Evolutionary conservation across 2,888 invertebrate genomes (phyloP).

Genomic region (Cantharis lateralis): DNA sequence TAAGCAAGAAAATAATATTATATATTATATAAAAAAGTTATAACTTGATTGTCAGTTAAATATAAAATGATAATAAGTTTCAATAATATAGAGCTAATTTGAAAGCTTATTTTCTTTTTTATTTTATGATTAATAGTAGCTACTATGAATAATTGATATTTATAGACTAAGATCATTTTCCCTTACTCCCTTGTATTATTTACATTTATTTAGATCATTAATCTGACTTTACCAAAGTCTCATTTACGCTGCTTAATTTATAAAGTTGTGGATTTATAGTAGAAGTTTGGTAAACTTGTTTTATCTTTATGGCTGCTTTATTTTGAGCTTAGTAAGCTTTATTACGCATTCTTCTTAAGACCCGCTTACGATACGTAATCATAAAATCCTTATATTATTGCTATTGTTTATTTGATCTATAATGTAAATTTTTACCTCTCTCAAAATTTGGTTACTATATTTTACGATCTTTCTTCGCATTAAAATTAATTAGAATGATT

Average conservation of each 20-base stretch:
- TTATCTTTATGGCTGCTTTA: constrained; percentile 54
- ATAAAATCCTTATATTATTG: constrained; percentile 6
- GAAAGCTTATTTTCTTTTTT: background rate
- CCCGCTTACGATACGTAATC: constrained; percentile 19
- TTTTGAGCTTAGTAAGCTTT: constrained; percentile 51
- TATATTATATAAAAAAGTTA: background rate
- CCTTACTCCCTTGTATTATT: constrained; percentile 48
- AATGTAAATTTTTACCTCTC: background rate
- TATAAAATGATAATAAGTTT: background rate
- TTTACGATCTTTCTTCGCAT: background rate
- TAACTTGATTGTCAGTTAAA: background rate
- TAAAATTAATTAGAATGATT: constrained; percentile 46
- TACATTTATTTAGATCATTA: constrained; percentile 56
- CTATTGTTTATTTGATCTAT: background rate
- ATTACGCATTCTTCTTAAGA: constrained; percentile 51
- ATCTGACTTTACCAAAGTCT: constrained; percentile 57
- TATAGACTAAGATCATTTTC: constrained; percentile 29
- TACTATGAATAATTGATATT: constrained; percentile 29
- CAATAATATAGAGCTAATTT: background rate
- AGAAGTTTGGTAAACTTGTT: constrained; percentile 54
- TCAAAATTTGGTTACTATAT: constrained; percentile 37
- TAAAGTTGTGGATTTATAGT: constrained; percentile 57
- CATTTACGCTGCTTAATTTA: constrained; percentile 57
- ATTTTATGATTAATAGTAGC: constrained; percentile 20
- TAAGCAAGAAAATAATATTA: too few relatives aligned